Evolutionary conservation across 2,888 invertebrate genomes (phyloP).

Genomic region (Ichneumoninae sp.): DNA sequence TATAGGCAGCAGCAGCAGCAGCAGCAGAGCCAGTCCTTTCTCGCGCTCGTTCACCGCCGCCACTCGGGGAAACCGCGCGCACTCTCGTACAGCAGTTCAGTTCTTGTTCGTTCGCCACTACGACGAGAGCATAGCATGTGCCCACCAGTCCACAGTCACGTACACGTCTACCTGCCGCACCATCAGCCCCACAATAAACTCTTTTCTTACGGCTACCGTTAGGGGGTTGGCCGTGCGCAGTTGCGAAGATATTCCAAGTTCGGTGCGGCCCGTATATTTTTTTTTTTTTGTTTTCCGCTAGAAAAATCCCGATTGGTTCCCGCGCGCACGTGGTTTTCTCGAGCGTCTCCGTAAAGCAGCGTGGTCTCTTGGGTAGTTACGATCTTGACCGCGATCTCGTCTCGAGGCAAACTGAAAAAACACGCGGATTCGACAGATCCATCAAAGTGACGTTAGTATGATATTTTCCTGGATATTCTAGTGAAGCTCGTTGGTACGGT

Average conservation of each 20-base stretch:
- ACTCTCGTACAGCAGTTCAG: slow-evolving; percentile 54
- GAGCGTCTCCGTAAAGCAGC: neutral
- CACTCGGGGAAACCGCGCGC: slow-evolving; percentile 29
- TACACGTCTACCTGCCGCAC: slow-evolving; percentile 78
- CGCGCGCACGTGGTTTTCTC: slow-evolving; percentile 25
- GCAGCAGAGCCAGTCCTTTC: slow-evolving; percentile 20
- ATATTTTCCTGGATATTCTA: slow-evolving; percentile 79
- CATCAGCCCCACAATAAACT: slow-evolving; percentile 80
- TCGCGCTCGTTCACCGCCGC: slow-evolving; percentile 23
- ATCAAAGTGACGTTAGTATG: slow-evolving; percentile 65
- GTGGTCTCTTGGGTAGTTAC: neutral
- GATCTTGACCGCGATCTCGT: neutral
- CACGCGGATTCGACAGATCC: neutral
- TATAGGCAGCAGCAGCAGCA: neutral
- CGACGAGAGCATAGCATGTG: slow-evolving; percentile 79
- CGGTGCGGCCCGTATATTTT: slow-evolving; percentile 16
- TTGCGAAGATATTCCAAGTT: neutral
- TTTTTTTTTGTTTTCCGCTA: neutral
- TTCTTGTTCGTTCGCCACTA: slow-evolving; percentile 69
- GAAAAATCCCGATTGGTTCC: neutral
- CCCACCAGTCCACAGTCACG: slow-evolving; percentile 78
- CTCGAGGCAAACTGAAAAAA: neutral
- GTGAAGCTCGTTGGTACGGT: slow-evolving; percentile 66
- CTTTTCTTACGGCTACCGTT: slow-evolving; percentile 82
- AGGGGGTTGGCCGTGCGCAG: slow-evolving; percentile 64